A percentile compares a stretch with the other conserved stretches of the same genome.
Evolutionary conservation across 2,113 vertebrate species (phyloP).

Genomic region (Sclerurus mexicanus): DNA sequence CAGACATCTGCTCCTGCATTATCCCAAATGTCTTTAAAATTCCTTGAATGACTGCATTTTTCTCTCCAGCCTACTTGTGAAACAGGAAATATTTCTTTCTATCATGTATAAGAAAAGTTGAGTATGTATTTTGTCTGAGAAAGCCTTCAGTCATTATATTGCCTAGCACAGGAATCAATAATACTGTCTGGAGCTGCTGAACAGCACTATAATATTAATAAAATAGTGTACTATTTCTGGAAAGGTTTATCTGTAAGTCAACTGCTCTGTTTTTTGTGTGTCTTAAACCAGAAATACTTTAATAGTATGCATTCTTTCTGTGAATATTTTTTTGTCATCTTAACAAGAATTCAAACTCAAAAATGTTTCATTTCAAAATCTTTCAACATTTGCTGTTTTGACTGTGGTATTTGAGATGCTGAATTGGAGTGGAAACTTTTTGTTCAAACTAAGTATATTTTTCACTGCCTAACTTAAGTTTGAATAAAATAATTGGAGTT

Average conservation of each 20-base stretch:
- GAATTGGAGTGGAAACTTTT: neutral
- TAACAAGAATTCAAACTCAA: neutral
- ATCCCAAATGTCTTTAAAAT: neutral
- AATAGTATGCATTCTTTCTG: neutral
- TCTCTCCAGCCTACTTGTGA: neutral
- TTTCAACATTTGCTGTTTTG: neutral
- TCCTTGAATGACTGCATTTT: neutral
- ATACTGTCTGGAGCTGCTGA: neutral
- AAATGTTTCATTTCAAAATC: neutral
- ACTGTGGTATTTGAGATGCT: neutral
- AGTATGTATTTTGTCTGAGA: neutral
- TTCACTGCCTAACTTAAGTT: neutral
- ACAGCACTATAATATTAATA: neutral
- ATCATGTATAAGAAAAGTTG: neutral
- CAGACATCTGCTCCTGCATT: neutral
- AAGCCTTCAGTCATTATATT: neutral
- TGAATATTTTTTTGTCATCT: neutral
- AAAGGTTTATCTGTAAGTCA: neutral
- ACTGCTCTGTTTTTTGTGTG: neutral
- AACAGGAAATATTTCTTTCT: neutral
- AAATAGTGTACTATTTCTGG: neutral
- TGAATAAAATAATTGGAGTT: neutral
- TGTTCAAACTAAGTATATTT: neutral
- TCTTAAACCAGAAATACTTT: neutral
- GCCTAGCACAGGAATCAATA: neutral